Evolutionary conservation across 35 echinoderm and acorn worm species (phyloP).

Genomic region (Stichopus chloronotus): DNA sequence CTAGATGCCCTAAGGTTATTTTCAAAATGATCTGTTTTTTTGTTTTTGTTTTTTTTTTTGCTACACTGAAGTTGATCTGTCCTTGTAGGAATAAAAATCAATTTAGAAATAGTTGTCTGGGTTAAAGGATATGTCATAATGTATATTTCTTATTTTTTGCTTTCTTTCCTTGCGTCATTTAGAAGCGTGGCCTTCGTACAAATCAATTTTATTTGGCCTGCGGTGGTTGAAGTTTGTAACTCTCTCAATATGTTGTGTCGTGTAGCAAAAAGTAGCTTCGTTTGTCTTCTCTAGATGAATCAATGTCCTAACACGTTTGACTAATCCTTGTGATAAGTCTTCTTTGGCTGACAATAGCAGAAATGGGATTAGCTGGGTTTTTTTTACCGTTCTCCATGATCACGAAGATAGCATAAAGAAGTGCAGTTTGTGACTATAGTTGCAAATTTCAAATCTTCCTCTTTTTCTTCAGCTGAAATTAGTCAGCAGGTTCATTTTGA

Average conservation of each 20-base stretch:
- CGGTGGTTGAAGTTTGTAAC: neutral
- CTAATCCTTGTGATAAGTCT: neutral
- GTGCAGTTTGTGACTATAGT: no score
- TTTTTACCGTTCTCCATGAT: no score
- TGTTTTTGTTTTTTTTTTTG: no score
- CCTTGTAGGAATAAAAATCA: neutral
- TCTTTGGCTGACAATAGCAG: no score
- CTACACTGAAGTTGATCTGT: neutral
- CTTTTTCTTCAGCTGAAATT: no score
- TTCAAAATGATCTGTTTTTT: neutral
- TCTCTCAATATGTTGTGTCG: neutral
- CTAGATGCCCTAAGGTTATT: neutral
- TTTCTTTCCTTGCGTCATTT: neutral
- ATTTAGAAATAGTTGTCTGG: neutral
- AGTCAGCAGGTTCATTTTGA: no score
- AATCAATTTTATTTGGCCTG: neutral
- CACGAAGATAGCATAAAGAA: no score
- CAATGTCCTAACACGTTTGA: neutral
- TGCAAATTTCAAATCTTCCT: no score
- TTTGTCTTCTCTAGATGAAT: neutral
- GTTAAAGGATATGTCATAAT: neutral
- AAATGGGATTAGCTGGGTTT: no score
- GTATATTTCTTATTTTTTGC: neutral
- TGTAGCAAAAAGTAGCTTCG: neutral
- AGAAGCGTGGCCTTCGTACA: neutral